A percentile compares a stretch with the other conserved stretches of the same genome.
Conservation (phyloP, 2,888 invertebrate species). For the Synanthedon myopaeformis region DNA sequence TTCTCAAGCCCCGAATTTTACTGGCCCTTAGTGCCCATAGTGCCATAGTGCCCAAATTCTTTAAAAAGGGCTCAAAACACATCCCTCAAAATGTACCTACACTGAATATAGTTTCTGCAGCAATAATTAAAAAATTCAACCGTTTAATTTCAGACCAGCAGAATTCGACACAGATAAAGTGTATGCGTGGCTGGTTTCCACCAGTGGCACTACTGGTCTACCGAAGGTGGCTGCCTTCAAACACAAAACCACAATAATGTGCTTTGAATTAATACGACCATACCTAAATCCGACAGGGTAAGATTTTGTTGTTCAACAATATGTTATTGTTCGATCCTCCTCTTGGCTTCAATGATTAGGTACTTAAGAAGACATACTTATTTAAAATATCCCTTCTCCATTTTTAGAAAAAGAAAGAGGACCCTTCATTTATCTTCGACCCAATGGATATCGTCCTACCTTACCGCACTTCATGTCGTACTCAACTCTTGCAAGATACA, state of each 20-base stretch:
- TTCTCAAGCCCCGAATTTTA: too few species aligned
- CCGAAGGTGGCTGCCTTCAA: conserved; percentile 40
- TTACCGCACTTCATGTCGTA: conserved; percentile 17
- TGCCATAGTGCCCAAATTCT: too few species aligned
- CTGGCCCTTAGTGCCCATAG: too few species aligned
- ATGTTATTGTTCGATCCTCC: too few species aligned
- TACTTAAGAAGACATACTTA: too few species aligned
- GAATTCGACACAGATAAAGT: conserved; percentile 28
- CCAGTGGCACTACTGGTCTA: conserved; percentile 43
- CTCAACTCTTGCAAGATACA: conserved; percentile 25
- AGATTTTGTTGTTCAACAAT: background rate
- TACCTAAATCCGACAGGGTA: background rate
- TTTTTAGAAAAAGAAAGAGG: background rate
- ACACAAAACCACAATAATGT: conserved; percentile 13
- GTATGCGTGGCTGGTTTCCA: conserved; percentile 32
- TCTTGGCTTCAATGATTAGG: too few species aligned
- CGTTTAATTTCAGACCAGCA: conserved; percentile 25
- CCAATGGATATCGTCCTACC: conserved; percentile 39
- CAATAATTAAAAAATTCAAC: too few species aligned
- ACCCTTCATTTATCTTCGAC: conserved; percentile 24
- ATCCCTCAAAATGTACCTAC: too few species aligned
- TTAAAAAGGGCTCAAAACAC: too few species aligned
- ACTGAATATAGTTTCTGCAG: too few species aligned
- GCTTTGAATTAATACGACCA: background rate
- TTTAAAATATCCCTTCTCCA: too few species aligned